These are phyloP conservation scores for Natator depressus DNA, from an alignment of 2,113 vertebrate genomes.

Conservation along the genomic window DNA sequence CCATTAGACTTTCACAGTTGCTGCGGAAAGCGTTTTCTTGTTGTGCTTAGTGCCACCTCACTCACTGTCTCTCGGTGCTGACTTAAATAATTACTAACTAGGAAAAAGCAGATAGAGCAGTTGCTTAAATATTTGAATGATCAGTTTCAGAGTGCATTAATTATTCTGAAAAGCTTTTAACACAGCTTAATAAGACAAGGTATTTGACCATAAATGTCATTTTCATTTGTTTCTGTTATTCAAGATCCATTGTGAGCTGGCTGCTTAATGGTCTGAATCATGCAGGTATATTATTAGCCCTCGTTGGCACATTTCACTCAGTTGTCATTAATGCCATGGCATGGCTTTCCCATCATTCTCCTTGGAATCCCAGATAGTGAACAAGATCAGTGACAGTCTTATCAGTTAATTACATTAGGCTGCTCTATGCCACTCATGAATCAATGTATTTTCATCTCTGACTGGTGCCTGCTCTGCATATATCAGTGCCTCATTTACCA, in stretches of 20 bases:
- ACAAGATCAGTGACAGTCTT: conserved; percentile 64
- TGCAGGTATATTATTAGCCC: conserved; percentile 68
- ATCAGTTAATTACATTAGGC: conserved; percentile 55
- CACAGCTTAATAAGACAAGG: conserved; percentile 58
- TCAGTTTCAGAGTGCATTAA: conserved; percentile 47
- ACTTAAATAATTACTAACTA: conserved; percentile 31
- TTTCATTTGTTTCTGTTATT: conserved; percentile 63
- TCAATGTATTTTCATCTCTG: conserved; percentile 65
- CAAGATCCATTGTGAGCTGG: conserved; percentile 3
- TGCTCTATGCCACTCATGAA: conserved; percentile 59
- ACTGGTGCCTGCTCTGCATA: conserved; percentile 53
- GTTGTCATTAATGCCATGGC: conserved; percentile 57
- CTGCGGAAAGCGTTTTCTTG: background rate
- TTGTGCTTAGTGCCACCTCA: background rate
- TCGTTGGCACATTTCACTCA: conserved; percentile 58
- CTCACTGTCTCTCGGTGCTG: background rate
- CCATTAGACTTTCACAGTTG: background rate
- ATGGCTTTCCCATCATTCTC: conserved; percentile 50
- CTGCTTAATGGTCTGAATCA: conserved; percentile 70
- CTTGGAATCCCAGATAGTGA: conserved; percentile 40
- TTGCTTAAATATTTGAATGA: conserved; percentile 51
- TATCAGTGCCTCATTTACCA: conserved; percentile 69
- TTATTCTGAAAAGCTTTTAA: conserved; percentile 60
- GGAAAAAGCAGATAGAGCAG: background rate
- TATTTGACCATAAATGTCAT: conserved; percentile 49